phyloP scores from a whole-genome alignment of 1,140 invertebrate species.

The Caenorhabditis remanei region DNA sequence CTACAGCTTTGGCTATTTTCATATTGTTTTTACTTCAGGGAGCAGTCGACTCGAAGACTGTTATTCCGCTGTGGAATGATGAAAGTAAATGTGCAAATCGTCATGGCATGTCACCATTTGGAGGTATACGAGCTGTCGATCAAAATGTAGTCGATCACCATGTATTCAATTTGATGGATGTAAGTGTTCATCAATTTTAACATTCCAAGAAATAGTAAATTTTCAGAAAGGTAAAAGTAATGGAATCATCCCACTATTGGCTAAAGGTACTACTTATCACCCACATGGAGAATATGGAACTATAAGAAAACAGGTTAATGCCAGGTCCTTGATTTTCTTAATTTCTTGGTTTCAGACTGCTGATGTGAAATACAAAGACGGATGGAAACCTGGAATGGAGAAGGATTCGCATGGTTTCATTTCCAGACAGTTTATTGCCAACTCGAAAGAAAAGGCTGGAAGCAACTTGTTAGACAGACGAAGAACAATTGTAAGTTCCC shows the following conservation, averaged over 20 bases:
- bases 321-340: background rate
- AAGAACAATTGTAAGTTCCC: slow-evolving; percentile 48
- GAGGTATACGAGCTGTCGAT: slow-evolving; percentile 50
- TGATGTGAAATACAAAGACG: slow-evolving; percentile 51
- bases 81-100: slow-evolving; percentile 51
- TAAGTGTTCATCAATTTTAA: background rate
- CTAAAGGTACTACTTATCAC: slow-evolving; percentile 49
- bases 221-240: slow-evolving; percentile 50
- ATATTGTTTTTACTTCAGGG: slow-evolving; percentile 23
- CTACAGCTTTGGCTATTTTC: no score
- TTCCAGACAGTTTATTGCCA: slow-evolving; percentile 57
- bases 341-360: slow-evolving; percentile 34
- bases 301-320: slow-evolving; percentile 58
- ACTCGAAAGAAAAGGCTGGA: slow-evolving; percentile 59
- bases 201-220: background rate
- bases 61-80: slow-evolving; percentile 56
- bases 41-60: slow-evolving; percentile 55
- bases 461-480: slow-evolving; percentile 58
- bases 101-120: slow-evolving; percentile 50
- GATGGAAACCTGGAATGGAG: slow-evolving; percentile 59
- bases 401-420: slow-evolving; percentile 62
- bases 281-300: slow-evolving; percentile 50
- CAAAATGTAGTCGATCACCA: slow-evolving; percentile 60
- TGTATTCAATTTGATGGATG: slow-evolving; percentile 57
- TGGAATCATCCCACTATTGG: slow-evolving; percentile 46